Conservation (phyloP, 2,888 invertebrate species). For the Rhopalosiphum nymphaeae region DNA sequence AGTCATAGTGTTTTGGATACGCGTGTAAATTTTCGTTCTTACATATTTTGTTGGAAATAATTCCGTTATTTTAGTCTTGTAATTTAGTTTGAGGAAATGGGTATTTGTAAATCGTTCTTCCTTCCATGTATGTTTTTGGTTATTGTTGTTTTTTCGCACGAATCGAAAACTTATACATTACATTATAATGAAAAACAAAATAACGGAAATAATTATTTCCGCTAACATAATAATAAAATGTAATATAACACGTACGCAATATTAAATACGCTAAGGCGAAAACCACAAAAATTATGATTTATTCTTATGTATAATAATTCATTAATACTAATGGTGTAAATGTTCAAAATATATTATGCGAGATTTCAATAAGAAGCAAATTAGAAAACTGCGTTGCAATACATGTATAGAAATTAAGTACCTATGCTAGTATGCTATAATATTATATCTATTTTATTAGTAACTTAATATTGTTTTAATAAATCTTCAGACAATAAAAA, state of each 20-base stretch:
- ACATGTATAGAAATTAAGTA: background rate
- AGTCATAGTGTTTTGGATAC: background rate
- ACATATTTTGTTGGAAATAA: background rate
- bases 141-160: conserved; percentile 22
- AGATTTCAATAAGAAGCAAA: background rate
- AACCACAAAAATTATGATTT: background rate
- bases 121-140: background rate
- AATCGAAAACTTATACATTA: background rate
- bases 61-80: background rate
- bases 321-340: background rate
- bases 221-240: background rate
- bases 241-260: background rate
- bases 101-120: background rate
- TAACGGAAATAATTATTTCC: conserved; percentile 44
- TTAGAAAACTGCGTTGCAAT: background rate
- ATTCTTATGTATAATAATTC: no score
- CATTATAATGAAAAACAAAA: background rate
- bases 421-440: background rate
- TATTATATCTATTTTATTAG: background rate
- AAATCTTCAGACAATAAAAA: background rate
- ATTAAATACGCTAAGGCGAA: background rate
- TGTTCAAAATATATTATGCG: background rate
- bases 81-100: conserved; percentile 13
- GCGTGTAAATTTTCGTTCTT: background rate
- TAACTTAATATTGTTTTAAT: background rate